Evolutionary conservation across 2,797 vertebrate species (phyloP).

Genomic region (Macrochelys suwanniensis): DNA sequence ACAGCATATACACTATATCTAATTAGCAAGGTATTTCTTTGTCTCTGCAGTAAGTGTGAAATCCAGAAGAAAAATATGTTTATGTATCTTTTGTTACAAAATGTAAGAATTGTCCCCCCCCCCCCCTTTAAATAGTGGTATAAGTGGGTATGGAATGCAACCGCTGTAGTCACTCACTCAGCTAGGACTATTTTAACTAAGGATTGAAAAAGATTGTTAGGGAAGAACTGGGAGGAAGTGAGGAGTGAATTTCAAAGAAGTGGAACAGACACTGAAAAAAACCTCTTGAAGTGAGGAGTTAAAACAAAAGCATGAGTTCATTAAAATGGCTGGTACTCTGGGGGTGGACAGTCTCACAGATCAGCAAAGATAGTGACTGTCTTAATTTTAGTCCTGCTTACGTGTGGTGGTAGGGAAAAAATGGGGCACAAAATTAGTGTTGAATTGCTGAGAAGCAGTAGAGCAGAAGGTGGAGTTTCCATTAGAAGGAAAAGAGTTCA

Average conservation of each 20-base stretch:
- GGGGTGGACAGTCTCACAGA: neutral
- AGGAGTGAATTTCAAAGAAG: slow-evolving; percentile 5
- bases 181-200: neutral
- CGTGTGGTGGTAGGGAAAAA: neutral
- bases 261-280: neutral
- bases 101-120: neutral
- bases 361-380: neutral
- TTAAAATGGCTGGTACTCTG: neutral
- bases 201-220: neutral
- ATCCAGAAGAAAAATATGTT: neutral
- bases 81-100: neutral
- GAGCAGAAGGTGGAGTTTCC: neutral
- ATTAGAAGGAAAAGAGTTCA: slow-evolving; percentile 7
- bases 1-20: neutral
- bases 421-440: neutral
- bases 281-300: neutral
- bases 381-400: neutral
- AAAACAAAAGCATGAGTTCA: neutral
- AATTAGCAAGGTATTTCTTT: neutral
- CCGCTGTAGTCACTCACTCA: neutral
- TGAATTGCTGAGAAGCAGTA: neutral
- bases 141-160: neutral
- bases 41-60: fast-evolving
- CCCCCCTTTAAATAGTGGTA: too few species aligned
- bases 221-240: neutral